phyloP scores from a whole-genome alignment of 2,113 vertebrate genomes.

The Brachirus orientalis region DNA sequence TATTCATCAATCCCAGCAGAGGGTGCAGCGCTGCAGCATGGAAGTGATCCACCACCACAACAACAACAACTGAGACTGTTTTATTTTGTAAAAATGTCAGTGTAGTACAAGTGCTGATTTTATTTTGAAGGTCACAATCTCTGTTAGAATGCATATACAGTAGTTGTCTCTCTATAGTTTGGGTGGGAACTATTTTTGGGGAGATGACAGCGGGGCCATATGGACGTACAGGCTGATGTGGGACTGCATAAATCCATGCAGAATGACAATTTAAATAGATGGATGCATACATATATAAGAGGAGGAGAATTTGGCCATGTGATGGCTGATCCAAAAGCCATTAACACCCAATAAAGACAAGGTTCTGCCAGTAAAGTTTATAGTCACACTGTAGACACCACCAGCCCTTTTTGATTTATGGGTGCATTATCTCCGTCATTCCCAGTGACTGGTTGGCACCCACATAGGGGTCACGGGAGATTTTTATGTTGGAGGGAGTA shows the following conservation, averaged over 20 bases:
- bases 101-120: neutral
- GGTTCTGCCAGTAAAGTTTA: conserved; percentile 12
- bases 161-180: too few species aligned
- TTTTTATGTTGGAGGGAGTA: too few species aligned
- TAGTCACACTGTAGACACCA: neutral
- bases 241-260: conserved; percentile 59
- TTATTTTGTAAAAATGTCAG: too few species aligned
- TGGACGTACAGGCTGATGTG: conserved; percentile 51
- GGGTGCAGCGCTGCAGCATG: conserved; percentile 66
- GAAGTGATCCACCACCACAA: neutral
- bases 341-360: conserved; percentile 21
- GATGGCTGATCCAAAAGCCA: too few species aligned
- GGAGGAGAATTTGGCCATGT: too few species aligned
- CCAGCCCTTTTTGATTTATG: conserved; percentile 32
- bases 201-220: conserved; percentile 56
- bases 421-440: conserved; percentile 50
- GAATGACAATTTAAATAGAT: conserved; percentile 33
- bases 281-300: neutral
- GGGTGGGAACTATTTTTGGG: conserved; percentile 80
- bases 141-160: too few species aligned
- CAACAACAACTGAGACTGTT: too few species aligned
- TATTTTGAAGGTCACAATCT: conserved; percentile 7
- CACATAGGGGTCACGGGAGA: too few species aligned
- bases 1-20: conserved; percentile 67
- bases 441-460: too few species aligned